Evolutionary conservation across 2,113 vertebrate species (phyloP), one percentile per base, ranked within the genome.

Genomic region (Ginglymostoma cirratum): DNA sequence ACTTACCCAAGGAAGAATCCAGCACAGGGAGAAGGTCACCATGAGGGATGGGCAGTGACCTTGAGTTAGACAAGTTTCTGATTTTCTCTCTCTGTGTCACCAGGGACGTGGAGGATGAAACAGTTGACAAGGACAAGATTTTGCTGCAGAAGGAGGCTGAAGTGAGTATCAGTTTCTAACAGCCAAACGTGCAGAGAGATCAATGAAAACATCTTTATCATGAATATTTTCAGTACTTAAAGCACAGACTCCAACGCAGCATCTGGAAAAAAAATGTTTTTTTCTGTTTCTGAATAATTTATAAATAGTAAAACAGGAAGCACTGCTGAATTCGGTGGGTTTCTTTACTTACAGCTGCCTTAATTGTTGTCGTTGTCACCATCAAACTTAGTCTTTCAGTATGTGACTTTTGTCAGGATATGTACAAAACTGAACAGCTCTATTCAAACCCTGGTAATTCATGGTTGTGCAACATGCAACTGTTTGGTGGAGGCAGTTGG

Each of bases 111-210:
- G 98, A 99, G 96, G 98, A 99, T 96, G 98, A 99, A 52, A 98
- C 98, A 93, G 70, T 98, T 96, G 98, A 99, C 97, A 99, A 99
- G 96, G 99, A 99, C 96, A 98, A 98, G 98, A 99, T 99, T 96
- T 98, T 99, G 93, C 97, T 99, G 96, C 98, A 99, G 97, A 99
- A 99, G 61, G 99, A 99, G 96, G 98, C 98, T 15, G 98, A 99
- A 98, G 98, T 99, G 96, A 97, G 97, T 38, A 21, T 45, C 24
- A 34, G 19, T 45, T 76, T 86, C 30, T 14, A 45, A 48, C 42
- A 10, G 17, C 14, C 55, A 30, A 72, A 24, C 30, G n/a, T 65
- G 42, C 66, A 72, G 69, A 70, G 67, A 70, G 5, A 92, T 30
- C 52, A 70, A 27, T 5, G 27, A 70, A 70, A 48, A n/a, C 2